Evolutionary conservation across 2,888 invertebrate species (phyloP).

Genomic region (Falcaria lacertinaria): DNA sequence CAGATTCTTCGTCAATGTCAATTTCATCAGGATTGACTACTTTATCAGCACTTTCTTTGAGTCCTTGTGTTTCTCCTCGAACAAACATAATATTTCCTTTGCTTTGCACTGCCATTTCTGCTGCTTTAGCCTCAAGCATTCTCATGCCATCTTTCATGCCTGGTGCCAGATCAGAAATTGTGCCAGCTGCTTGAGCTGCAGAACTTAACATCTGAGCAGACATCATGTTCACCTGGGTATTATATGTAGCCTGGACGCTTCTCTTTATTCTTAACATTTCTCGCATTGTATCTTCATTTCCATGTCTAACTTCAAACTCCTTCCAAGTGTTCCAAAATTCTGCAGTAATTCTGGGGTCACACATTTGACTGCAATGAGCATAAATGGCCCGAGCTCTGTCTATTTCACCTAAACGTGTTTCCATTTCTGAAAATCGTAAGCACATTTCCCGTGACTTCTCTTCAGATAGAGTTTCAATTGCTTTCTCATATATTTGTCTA

Average conservation of each 20-base stretch:
- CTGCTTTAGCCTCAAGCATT: slow-evolving; percentile 90
- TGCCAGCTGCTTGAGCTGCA: slow-evolving; percentile 82
- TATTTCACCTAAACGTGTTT: slow-evolving; percentile 98
- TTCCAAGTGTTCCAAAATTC: slow-evolving; percentile 99
- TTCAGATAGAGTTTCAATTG: slow-evolving; percentile 95
- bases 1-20: slow-evolving; percentile 88
- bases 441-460: slow-evolving; percentile 97
- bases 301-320: slow-evolving; percentile 99
- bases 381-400: slow-evolving; percentile 98
- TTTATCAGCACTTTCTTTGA: slow-evolving; percentile 81
- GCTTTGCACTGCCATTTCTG: slow-evolving; percentile 81
- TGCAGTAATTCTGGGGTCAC: slow-evolving; percentile 97
- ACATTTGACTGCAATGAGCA: slow-evolving; percentile 98
- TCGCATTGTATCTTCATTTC: slow-evolving; percentile 99
- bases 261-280: slow-evolving; percentile 99
- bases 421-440: slow-evolving; percentile 97
- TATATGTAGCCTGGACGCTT: slow-evolving; percentile 98
- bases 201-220: slow-evolving; percentile 97
- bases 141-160: slow-evolving; percentile 93
- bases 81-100: slow-evolving; percentile 90
- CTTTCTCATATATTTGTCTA: slow-evolving; percentile 97
- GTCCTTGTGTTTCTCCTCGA: slow-evolving; percentile 91
- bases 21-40: slow-evolving; percentile 94
- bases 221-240: slow-evolving; percentile 99
- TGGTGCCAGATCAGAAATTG: slow-evolving; percentile 85